These are phyloP conservation scores for Australoheros scitulus DNA, from an alignment of 2,113 vertebrate genomes.

Conservation along the genomic window DNA sequence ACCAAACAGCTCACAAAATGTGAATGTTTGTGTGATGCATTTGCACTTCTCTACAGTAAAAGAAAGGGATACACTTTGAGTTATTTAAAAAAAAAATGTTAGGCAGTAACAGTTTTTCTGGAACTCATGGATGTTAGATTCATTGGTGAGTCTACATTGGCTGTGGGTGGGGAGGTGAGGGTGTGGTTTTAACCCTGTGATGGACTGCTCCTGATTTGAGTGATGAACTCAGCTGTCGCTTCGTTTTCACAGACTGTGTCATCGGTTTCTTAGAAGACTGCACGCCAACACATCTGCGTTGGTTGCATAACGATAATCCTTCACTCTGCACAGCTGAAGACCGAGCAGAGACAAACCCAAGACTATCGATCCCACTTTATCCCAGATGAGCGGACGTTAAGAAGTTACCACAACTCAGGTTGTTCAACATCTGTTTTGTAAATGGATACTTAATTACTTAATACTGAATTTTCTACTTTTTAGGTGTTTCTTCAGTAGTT, in stretches of 20 bases:
- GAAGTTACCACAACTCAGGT: background rate
- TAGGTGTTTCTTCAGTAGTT: background rate
- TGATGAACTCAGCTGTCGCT: background rate
- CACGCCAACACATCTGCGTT: background rate
- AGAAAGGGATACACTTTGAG: rapidly evolving
- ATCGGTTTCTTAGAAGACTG: background rate
- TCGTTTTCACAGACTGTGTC: background rate
- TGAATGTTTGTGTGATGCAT: background rate
- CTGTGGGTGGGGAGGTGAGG: no score
- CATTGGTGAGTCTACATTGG: no score
- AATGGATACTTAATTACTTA: rapidly evolving
- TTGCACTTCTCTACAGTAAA: rapidly evolving
- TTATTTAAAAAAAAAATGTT: no score
- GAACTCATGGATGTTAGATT: no score
- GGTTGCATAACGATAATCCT: background rate
- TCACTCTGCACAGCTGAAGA: background rate
- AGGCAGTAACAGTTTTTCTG: no score
- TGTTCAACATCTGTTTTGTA: background rate
- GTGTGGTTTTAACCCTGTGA: no score
- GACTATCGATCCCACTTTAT: background rate
- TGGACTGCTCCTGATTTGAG: no score
- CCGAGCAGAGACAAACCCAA: rapidly evolving
- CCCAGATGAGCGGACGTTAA: background rate
- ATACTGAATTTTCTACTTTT: no score
- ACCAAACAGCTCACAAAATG: background rate